Evolutionary conservation across 2,113 vertebrate species (phyloP).

Genomic region (Campylorhamphus procurvoides): DNA sequence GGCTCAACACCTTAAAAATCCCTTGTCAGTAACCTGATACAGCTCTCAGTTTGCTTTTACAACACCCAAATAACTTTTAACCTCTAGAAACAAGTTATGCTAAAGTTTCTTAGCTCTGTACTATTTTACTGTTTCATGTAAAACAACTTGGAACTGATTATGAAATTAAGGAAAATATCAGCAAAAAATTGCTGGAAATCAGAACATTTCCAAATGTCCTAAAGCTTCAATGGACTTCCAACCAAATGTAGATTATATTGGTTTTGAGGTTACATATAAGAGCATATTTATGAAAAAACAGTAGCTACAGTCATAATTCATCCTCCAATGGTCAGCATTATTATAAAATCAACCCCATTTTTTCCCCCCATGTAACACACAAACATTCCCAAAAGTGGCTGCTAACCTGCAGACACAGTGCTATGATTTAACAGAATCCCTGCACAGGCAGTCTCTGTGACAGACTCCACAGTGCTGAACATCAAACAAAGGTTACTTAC

Average conservation of each 20-base stretch:
- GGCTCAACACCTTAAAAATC: background rate
- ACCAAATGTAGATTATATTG: background rate
- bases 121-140: background rate
- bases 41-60: background rate
- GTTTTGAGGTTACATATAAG: background rate
- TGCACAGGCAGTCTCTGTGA: rapidly evolving
- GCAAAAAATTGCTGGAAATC: background rate
- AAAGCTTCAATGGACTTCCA: background rate
- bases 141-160: background rate
- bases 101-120: background rate
- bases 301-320: background rate
- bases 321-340: background rate
- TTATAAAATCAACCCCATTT: background rate
- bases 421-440: background rate
- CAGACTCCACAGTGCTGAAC: background rate
- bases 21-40: background rate
- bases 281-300: background rate
- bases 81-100: background rate
- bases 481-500: slow-evolving; percentile 74
- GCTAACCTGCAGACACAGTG: background rate
- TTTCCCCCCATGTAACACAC: background rate
- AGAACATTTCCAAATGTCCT: background rate
- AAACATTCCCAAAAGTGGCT: background rate
- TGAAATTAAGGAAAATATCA: background rate
- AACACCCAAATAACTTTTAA: background rate